Conservation (phyloP, 2,113 vertebrate species). For the Hippolais icterina region DNA sequence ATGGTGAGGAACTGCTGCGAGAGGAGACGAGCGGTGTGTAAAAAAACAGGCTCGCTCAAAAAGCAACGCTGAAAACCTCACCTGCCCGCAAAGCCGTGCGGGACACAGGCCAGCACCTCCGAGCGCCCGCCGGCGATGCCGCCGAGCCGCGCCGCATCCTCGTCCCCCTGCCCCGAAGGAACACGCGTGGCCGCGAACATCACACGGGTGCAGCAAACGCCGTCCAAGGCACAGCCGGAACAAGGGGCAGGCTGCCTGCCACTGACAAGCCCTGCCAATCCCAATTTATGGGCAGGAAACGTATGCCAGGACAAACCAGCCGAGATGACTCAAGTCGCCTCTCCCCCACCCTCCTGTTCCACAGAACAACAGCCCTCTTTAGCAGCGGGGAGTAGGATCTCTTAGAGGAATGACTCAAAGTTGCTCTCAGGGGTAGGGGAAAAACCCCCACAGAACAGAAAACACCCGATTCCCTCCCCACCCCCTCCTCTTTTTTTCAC, state of each 20-base stretch:
- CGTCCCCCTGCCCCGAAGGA: neutral
- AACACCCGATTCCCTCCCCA: neutral
- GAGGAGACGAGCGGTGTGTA: accelerated
- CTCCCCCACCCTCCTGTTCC: slow-evolving; percentile 63
- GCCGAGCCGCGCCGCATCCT: neutral
- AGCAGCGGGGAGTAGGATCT: slow-evolving; percentile 41
- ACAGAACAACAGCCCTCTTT: slow-evolving; percentile 66
- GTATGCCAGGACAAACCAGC: slow-evolving; percentile 74
- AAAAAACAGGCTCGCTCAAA: neutral
- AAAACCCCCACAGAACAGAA: neutral
- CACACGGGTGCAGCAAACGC: neutral
- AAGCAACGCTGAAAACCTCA: neutral
- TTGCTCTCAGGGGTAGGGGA: neutral
- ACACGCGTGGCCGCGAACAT: neutral
- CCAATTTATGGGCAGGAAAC: slow-evolving; percentile 75
- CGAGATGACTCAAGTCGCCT: slow-evolving; percentile 73
- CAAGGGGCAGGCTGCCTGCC: neutral
- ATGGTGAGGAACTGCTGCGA: neutral
- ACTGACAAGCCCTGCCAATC: slow-evolving; percentile 33
- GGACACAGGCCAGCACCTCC: neutral
- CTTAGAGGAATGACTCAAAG: slow-evolving; percentile 72
- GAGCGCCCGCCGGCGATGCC: neutral
- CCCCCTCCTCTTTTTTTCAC: too few species aligned
- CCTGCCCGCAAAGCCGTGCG: neutral
- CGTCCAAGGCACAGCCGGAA: slow-evolving; percentile 5